Conservation (phyloP, 2,113 vertebrate species). For the Coptodon rendalli region DNA sequence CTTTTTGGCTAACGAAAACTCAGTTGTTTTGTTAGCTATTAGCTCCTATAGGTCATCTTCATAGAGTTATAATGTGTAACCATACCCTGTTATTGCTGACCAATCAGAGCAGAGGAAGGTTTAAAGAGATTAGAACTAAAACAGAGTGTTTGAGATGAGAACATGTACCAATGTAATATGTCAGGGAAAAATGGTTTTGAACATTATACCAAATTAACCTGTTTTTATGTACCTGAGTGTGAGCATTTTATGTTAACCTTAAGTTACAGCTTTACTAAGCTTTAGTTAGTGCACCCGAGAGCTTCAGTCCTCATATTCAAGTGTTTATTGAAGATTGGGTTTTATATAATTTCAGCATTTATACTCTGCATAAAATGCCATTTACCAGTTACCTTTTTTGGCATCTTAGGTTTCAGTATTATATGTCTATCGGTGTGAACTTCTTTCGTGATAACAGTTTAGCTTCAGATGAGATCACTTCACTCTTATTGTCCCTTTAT, state of each 20-base stretch:
- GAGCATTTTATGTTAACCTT: not conserved
- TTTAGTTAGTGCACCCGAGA: rapidly evolving
- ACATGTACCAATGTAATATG: not conserved
- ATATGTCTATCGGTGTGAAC: not conserved
- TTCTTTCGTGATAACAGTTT: not conserved
- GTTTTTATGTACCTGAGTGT: not conserved
- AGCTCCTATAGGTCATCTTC: not conserved
- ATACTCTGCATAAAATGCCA: not conserved
- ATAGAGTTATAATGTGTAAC: rapidly evolving
- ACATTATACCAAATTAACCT: not conserved
- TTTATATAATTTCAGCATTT: not conserved
- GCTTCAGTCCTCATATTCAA: not conserved
- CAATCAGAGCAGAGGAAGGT: not conserved
- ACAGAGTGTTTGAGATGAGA: not conserved
- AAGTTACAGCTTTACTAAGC: not conserved
- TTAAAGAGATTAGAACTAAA: not conserved
- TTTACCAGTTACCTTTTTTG: not conserved
- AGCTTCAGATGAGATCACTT: not conserved
- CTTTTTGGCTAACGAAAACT: not conserved
- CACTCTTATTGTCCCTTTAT: not conserved
- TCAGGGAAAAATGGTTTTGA: not conserved
- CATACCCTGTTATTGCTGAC: not conserved
- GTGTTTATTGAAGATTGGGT: not conserved
- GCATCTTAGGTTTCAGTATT: not conserved
- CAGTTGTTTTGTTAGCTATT: not conserved